Evolutionary conservation across 2,888 invertebrate species (phyloP).

Genomic region (Drosophila infuscata): DNA sequence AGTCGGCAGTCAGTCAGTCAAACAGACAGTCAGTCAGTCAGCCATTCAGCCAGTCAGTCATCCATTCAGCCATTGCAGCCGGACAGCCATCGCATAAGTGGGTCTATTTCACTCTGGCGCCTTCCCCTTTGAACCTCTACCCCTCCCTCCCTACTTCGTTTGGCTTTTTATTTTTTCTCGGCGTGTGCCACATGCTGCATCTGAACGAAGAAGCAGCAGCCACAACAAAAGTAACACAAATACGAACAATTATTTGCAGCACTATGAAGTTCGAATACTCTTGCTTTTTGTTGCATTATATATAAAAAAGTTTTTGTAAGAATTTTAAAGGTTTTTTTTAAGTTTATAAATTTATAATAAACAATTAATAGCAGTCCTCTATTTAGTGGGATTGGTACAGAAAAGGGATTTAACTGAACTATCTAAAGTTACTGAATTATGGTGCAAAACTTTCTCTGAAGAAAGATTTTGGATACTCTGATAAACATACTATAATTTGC

Average conservation of each 20-base stretch:
- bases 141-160: slow-evolving; percentile 11
- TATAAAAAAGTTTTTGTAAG: too few species aligned
- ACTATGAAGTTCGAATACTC: slow-evolving; percentile 21
- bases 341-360: neutral
- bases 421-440: neutral
- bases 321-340: neutral
- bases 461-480: neutral
- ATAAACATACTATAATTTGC: neutral
- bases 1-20: slow-evolving; percentile 43
- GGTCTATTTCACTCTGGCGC: slow-evolving; percentile 32
- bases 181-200: slow-evolving; percentile 56
- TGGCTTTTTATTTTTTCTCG: slow-evolving; percentile 2
- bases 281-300: neutral
- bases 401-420: neutral
- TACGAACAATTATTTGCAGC: neutral
- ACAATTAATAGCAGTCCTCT: neutral
- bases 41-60: slow-evolving; percentile 26
- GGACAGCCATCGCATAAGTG: slow-evolving; percentile 42
- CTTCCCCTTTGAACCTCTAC: slow-evolving; percentile 20
- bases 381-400: too few species aligned
- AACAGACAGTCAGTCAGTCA: slow-evolving; percentile 11
- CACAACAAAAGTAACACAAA: slow-evolving; percentile 28
- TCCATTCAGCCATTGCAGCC: slow-evolving; percentile 39
- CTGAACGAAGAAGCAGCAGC: slow-evolving; percentile 9
- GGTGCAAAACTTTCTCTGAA: neutral